Percentiles rank a stretch among this genome's conserved stretches.
phyloP scores from a whole-genome alignment of 2,888 invertebrate species.

The Spilarctia lutea region DNA sequence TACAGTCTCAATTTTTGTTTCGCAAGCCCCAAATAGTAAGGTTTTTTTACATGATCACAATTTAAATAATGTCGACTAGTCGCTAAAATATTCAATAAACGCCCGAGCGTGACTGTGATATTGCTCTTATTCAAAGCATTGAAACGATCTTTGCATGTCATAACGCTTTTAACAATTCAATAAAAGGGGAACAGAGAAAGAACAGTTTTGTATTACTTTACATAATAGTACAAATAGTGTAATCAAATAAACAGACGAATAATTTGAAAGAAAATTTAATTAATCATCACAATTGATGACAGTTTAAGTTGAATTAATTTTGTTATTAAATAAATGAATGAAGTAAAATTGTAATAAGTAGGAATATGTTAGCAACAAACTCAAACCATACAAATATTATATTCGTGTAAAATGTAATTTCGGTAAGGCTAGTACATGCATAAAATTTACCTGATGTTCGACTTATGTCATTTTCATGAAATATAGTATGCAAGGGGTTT shows the following conservation, averaged over 20 bases:
- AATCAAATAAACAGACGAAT: neutral
- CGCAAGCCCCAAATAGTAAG: neutral
- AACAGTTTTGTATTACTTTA: neutral
- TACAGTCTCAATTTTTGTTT: constrained; percentile 4
- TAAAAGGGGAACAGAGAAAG: neutral
- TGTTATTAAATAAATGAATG: no score
- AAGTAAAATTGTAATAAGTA: no score
- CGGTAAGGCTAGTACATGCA: no score
- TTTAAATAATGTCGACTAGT: constrained; percentile 2
- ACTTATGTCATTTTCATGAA: no score
- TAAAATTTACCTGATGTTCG: no score
- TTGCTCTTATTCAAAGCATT: constrained; percentile 6
- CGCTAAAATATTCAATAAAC: constrained; percentile 6
- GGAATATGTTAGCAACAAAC: no score
- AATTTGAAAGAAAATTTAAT: neutral
- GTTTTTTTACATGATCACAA: neutral
- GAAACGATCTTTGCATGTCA: neutral
- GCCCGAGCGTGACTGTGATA: neutral
- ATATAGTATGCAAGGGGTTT: no score
- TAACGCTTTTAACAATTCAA: neutral
- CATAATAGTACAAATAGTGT: neutral
- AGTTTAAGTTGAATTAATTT: neutral
- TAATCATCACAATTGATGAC: neutral
- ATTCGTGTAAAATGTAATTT: no score
- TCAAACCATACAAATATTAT: no score